Base-by-base conservation (phyloP, 2,888 invertebrate species). In the Eupithecia subfuscata region DNA sequence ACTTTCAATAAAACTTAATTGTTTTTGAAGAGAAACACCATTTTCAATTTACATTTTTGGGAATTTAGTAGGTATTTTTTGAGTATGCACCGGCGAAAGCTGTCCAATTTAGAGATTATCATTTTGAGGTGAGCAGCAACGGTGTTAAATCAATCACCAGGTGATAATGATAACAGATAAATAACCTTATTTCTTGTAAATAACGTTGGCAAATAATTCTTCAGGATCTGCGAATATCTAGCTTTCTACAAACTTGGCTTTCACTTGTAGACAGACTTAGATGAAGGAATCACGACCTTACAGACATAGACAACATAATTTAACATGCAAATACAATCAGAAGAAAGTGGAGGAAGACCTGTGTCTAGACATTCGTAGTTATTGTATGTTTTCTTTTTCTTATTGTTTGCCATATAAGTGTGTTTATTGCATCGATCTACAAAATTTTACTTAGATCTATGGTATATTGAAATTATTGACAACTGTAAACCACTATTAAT, bases 211-310 rank as follows among this genome's bases (percentile, higher is more conserved):
- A 64, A 64, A 34, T 64, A 34, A 34, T 34, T 64, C 22, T 60
- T 64, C 18, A 34, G 64, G 34, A 60, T 25, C 25, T 60, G 14
- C 22, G 22, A 14, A 60, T 22, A 5, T 40, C 6, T 2, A 69
- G 71, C 74, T 76, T 76, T 76, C 74, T 76, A 65, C 65, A 76
- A 70, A 65, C 60, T 67, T 63, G 69, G 48, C 65, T 37, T 48
- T 65, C 34, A 60, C 60, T 25, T 70, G 68, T 70, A 72, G 43
- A 75, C 74, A 18, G 65, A 71, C 34, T 73, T 30, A 43, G 73
- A 76, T 71, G n/a, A 64, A 30, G 64, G 68, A 64, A 69, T 64
- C 76, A 71, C 73, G 76, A 64, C 60, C 43, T 22, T 43, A 48
- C 60, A 30, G 5, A 56, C 56, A 25, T 52, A 43, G 71, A 68